Base-by-base conservation (phyloP, 2,113 vertebrate species). In the Atractosteus spatula region DNA sequence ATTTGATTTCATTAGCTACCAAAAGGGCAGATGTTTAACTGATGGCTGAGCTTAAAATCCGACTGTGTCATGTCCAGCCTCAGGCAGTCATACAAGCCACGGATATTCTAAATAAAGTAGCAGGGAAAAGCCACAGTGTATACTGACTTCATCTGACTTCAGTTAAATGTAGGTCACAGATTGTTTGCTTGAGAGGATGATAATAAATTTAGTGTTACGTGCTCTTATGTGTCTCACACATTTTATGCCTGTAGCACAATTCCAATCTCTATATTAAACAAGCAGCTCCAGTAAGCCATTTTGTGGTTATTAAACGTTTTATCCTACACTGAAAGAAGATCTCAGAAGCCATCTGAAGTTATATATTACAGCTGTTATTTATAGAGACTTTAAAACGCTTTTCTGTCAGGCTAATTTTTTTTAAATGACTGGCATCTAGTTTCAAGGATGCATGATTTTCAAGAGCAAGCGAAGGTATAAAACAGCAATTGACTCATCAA, bases 111-210 rank as follows among this genome's bases (percentile, higher is more conserved):
- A 51, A 10, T 51, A 51, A 51, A 51, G 10, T 6, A 16, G 59
- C 59, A 62, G 59, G 1, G 59, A 14, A 14, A 62, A 16, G 17
- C 59, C 59, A 62, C 8, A 62, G 14, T 62, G 17, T 29, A 62
- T 62, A 62, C 59, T 16, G 13, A 14, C 59, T 62, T 62, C 59
- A 62, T 5, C 14, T 90, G 90, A 91, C 89, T 91, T 89, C 89
- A 89, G 84, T 89, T 86, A 92, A 90, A 93, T 91, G 91, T 92
- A 92, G 89, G 89, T 92, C 91, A 92, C 87, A 87, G 85, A 91
- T 92, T 91, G 89, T 92, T 92, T 91, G 86, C 84, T 89, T 88
- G 88, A 85, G 89, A 88, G 14, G 79, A 77, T 81, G 77, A 83
- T 84, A 90, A 92, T 93, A 92, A 89, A 91, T 93, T 92, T 87